Evolutionary conservation across 2,888 invertebrate species (phyloP), one percentile per base, ranked within the genome.

Genomic region (Tholera decimalis): DNA sequence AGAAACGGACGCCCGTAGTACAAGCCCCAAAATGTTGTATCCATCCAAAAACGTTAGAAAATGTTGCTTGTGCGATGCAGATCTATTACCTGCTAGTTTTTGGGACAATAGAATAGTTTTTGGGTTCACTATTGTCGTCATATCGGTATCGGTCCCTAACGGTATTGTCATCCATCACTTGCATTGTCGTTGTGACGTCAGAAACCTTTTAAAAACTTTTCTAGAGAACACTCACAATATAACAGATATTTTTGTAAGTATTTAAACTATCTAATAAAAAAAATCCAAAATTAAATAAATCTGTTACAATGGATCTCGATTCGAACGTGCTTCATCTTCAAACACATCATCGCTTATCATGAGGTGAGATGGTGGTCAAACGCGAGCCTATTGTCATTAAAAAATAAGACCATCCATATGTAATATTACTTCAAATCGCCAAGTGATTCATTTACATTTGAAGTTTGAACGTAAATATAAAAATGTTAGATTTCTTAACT

Each of bases 1-100:
- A 94, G 95, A 93, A 86, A 93, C 90, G 94, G 94, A 95, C 94
- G 88, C 88, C 93, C 86, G 66, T 11, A 4, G 0, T 5, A 2
- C 3, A 2, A 0, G 0, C 3, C 35, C 5, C 73, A 82, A 73
- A 65, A 56, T 47, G 1, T 65, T 58, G 30, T 73, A 47, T 58
- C 26, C 46, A 51, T 50, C 7, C 47, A 26, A 66, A 53, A 60
- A n/a, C n/a, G 43, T 51, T 46, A 8, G 37, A 88, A 92, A 91
- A 93, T 78, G 79, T 90, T 79, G 65, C 68, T 79, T 88, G 83
- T 85, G 93, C 82, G 94, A 88, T 93, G 75, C 75, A 93, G 91
- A 74, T 88, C 86, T 87, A 83, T 89, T 92, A 72, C 86, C 86
- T 85, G 89, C 86, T 83, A 83, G 82, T 53, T 65, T n/a, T 77